These are phyloP conservation scores for Seriola dumerili DNA, from an alignment of 2,113 vertebrate genomes.

Conservation along the genomic window DNA sequence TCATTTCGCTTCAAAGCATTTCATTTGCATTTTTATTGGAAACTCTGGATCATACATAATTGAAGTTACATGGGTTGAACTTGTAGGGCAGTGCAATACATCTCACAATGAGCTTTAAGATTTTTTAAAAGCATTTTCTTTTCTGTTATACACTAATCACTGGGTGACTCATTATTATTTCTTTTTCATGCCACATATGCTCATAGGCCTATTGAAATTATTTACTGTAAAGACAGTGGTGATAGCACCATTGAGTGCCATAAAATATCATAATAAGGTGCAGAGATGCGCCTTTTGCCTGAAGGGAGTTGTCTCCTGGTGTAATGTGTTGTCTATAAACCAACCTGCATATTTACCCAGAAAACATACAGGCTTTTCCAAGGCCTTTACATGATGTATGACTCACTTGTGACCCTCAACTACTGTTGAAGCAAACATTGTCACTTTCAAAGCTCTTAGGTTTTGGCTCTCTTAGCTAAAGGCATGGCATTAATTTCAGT, in stretches of 20 bases:
- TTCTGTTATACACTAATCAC: not conserved
- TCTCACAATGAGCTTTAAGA: slow-evolving; percentile 35
- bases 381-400: slow-evolving; percentile 42
- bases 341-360: slow-evolving; percentile 17
- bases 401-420: slow-evolving; percentile 54
- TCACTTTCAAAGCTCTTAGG: slow-evolving; percentile 19
- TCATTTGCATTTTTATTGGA: slow-evolving; percentile 72
- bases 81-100: slow-evolving; percentile 32
- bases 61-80: slow-evolving; percentile 49
- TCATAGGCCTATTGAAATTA: too few species aligned
- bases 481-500: not conserved
- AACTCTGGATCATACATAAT: slow-evolving; percentile 64
- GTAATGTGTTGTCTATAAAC: slow-evolving; percentile 16
- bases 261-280: not conserved
- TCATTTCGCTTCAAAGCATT: slow-evolving; percentile 49
- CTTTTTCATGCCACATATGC: not conserved
- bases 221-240: not conserved
- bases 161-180: not conserved
- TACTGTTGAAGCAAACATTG: slow-evolving; percentile 29
- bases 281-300: not conserved
- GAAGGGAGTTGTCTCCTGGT: slow-evolving; percentile 5
- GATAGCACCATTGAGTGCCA: not conserved
- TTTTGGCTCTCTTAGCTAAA: not conserved
- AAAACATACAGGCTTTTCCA: slow-evolving; percentile 35
- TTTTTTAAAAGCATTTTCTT: not conserved